Conservation (phyloP, 1,140 invertebrate species). For the Rhagoletis pomonella region DNA sequence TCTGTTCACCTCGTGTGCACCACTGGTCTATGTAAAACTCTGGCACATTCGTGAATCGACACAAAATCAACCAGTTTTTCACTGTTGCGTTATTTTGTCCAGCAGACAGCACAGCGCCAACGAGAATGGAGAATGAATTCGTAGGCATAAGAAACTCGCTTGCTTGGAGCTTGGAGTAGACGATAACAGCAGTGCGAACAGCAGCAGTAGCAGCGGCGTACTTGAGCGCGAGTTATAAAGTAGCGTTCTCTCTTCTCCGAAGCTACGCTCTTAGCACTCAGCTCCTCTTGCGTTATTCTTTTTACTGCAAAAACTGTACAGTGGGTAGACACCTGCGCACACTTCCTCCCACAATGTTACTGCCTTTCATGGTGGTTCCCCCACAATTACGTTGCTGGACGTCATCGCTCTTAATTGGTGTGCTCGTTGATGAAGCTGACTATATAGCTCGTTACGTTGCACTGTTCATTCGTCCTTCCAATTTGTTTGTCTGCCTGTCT, state of each 20-base stretch:
- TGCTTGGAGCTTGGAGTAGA: neutral
- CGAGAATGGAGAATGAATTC: neutral
- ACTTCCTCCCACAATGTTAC: neutral
- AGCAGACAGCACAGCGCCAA: conserved; percentile 17
- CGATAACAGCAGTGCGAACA: too few relatives aligned
- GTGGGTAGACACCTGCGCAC: neutral
- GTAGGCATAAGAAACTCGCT: neutral
- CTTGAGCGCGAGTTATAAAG: neutral
- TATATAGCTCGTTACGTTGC: neutral
- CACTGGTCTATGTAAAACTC: neutral
- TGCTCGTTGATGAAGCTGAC: conserved; percentile 26
- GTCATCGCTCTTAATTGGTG: conserved; percentile 45
- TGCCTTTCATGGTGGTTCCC: neutral
- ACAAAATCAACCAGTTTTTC: neutral
- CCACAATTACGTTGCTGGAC: conserved; percentile 35
- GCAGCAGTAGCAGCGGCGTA: neutral
- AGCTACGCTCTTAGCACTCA: neutral
- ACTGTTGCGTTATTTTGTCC: neutral
- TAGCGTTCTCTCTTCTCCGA: neutral
- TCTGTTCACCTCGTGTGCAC: neutral
- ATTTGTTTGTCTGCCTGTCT: neutral
- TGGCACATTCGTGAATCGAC: neutral
- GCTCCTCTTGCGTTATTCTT: neutral
- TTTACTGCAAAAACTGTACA: neutral
- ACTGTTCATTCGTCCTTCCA: neutral